Evolutionary conservation across 2,888 invertebrate genomes (phyloP), one percentile per base, ranked within the genome.

Genomic region (Drosophila mimica): DNA sequence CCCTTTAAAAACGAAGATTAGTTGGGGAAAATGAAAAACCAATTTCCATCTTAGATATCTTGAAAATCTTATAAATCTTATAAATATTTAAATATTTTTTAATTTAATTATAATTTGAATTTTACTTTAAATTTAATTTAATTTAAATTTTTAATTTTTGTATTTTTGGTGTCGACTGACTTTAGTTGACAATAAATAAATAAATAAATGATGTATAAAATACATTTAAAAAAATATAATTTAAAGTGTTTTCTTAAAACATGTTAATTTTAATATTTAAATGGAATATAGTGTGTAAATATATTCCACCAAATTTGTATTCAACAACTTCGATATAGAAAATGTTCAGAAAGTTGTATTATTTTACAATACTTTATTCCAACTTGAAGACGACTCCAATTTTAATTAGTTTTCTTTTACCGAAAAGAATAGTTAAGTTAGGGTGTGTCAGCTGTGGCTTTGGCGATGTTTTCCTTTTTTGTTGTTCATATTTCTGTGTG

Each of bases 391-490:
- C 17, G 36, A n/a, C n/a, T 4, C 34, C 2, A 28, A 34, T 34
- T 51, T 36, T 36, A 34, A 33, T 34, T 52, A 30, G 6, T 49
- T 36, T 52, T 52, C 52, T 15, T 49, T 1, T n/a, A 2, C 15
- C 5, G 8, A n/a, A 15, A 28, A 57, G n/a, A 57, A 30, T 51
- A 52, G 25, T 38, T 15, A 8, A 3, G 58, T 51, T 30, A 77
- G 77, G 36, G 77, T 80, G 57, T 66, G 46, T 34, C 49, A 43
- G 36, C 34, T 60, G 56, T 66, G 76, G 57, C 57, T 67, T 64
- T 57, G 20, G 13, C 36, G 20, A 34, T 54, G 53, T 46, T 52
- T 43, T 53, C 65, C 48, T 69, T 61, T 58, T 25, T 25, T 2
- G 2, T 25, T 25, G 25, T 40, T 65, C 34, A 75, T 62, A 70